These are phyloP conservation scores for Phrixothrix hirtus DNA, from an alignment of 2,888 invertebrate species.

Conservation along the genomic window DNA sequence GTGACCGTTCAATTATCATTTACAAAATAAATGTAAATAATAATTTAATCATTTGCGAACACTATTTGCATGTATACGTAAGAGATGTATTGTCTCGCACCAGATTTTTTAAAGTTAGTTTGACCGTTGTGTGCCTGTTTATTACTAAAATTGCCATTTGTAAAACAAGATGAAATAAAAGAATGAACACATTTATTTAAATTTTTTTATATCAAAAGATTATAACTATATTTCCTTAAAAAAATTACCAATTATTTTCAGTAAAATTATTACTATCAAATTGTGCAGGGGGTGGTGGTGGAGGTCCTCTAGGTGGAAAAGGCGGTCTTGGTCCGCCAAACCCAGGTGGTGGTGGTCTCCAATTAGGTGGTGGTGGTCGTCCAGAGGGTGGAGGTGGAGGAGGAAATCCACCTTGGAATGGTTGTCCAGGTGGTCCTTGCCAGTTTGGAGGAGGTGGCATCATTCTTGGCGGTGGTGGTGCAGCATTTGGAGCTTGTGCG, in stretches of 20 bases:
- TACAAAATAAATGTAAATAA: too few species aligned
- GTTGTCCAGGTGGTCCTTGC: constrained; percentile 51
- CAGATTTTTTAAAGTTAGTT: too few species aligned
- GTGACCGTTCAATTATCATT: too few species aligned
- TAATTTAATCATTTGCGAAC: too few species aligned
- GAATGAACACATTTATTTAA: too few species aligned
- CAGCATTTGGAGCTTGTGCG: constrained; percentile 36
- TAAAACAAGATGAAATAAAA: not conserved
- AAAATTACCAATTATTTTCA: constrained; percentile 39
- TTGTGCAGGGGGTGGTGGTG: constrained; percentile 66
- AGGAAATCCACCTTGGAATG: constrained; percentile 57
- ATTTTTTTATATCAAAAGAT: not conserved
- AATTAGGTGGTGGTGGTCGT: constrained; percentile 66
- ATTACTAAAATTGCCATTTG: too few species aligned
- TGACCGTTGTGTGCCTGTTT: too few species aligned
- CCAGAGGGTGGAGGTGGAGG: constrained; percentile 64
- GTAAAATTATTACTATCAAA: constrained; percentile 39
- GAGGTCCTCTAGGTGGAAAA: constrained; percentile 71
- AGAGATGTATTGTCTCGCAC: too few species aligned
- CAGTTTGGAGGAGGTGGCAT: constrained; percentile 50
- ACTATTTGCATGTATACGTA: too few species aligned
- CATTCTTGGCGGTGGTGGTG: constrained; percentile 49
- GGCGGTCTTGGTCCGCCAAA: constrained; percentile 55
- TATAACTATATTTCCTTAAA: not conserved
- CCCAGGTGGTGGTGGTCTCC: constrained; percentile 70